Percentiles rank a stretch among this genome's conserved stretches.
phyloP scores from a whole-genome alignment of 92 coral and sea anemone genomes.

The Actinostola sp. region DNA sequence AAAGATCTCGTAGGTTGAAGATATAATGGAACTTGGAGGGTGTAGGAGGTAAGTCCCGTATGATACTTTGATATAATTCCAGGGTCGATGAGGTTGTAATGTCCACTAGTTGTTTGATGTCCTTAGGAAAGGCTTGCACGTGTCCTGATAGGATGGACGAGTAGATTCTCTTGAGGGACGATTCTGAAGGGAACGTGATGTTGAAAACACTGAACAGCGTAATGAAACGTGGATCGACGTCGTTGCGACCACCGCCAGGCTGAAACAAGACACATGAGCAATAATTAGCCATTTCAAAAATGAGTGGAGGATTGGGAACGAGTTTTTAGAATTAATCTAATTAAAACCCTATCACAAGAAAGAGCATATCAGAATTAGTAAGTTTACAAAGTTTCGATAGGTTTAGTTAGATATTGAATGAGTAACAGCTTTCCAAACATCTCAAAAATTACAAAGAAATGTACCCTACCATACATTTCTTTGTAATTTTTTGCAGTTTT shows the following conservation, averaged over 20 bases:
- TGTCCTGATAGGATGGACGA: conserved; percentile 89
- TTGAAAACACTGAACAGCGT: conserved; percentile 96
- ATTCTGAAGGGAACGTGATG: conserved; percentile 96
- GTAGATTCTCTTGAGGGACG: conserved; percentile 90
- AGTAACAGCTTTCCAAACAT: no score
- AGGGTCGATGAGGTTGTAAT: conserved; percentile 83
- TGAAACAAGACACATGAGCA: conserved; percentile 13
- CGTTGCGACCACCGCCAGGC: conserved; percentile 99
- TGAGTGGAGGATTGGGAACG: no score
- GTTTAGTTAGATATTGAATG: no score
- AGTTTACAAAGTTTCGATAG: no score
- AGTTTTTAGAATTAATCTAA: no score
- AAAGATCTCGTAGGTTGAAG: conserved; percentile 96
- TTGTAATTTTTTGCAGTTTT: no score
- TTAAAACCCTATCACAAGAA: no score
- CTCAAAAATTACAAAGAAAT: no score
- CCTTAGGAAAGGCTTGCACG: conserved; percentile 88
- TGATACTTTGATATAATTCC: conserved; percentile 79
- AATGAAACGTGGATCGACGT: conserved; percentile 98
- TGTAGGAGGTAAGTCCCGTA: conserved; percentile 92
- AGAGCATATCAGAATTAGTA: no score
- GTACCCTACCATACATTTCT: no score
- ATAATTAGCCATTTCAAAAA: no score
- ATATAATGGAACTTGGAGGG: conserved; percentile 99
- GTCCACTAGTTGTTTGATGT: conserved; percentile 73